Conservation (phyloP, 2,888 invertebrate genomes). For the Scotopteryx bipunctaria region DNA sequence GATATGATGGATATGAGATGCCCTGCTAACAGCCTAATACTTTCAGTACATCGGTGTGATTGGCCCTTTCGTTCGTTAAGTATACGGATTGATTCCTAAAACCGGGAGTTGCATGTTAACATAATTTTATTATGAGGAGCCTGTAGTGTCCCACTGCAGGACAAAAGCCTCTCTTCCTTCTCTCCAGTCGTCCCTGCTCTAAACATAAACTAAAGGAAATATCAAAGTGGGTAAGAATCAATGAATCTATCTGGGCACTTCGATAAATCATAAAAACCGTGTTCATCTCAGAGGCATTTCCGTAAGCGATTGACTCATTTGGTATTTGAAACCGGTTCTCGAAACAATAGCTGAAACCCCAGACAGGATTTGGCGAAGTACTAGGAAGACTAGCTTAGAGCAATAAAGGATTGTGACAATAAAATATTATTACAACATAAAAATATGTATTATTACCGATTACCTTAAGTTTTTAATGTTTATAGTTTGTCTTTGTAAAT, state of each 20-base stretch:
- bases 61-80: no score
- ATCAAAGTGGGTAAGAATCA: neutral
- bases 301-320: slow-evolving; percentile 16
- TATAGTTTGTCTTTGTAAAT: no score
- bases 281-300: slow-evolving; percentile 16
- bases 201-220: neutral
- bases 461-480: no score
- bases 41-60: no score
- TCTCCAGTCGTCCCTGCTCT: no score
- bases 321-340: slow-evolving; percentile 8
- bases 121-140: no score
- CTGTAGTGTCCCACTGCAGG: no score
- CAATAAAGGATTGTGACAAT: neutral
- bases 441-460: neutral
- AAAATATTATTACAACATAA: neutral
- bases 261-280: slow-evolving; percentile 7
- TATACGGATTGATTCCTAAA: no score
- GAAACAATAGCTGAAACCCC: slow-evolving; percentile 10
- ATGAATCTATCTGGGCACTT: neutral
- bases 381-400: slow-evolving; percentile 12
- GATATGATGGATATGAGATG: no score
- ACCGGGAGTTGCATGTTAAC: no score
- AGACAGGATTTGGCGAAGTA: slow-evolving; percentile 10
- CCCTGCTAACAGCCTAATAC: no score
- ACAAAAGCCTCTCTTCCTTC: no score